Percentiles rank a stretch among this genome's conserved stretches.
Evolutionary conservation across 2,888 invertebrate species (phyloP).

Genomic region (Leptinotarsa tumamoca): DNA sequence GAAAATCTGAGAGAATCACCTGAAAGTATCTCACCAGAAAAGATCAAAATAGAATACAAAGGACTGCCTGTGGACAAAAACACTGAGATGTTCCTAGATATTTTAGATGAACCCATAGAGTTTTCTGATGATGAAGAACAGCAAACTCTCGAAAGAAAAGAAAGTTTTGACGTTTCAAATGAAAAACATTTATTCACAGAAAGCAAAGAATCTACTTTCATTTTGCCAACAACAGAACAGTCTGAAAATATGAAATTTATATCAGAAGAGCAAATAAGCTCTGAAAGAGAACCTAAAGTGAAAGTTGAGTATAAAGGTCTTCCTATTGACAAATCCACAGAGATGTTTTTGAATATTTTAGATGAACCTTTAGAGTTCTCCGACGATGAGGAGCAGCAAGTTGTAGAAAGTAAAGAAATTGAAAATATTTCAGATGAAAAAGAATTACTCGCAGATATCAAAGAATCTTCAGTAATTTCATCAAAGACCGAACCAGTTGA

Average conservation of each 20-base stretch:
- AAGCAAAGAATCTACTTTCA: not conserved
- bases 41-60: constrained; percentile 42
- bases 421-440: not conserved
- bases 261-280: not conserved
- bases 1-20: not conserved
- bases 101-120: constrained; percentile 58
- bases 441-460: not conserved
- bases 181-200: too few relatives aligned
- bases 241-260: not conserved
- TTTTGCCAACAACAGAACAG: not conserved
- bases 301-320: constrained; percentile 47
- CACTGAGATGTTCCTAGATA: constrained; percentile 59
- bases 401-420: not conserved
- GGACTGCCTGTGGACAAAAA: constrained; percentile 56
- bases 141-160: not conserved
- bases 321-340: constrained; percentile 50
- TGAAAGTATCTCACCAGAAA: not conserved
- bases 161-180: not conserved
- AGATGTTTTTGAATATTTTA: constrained; percentile 49
- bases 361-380: constrained; percentile 55
- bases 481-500: not conserved
- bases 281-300: too few relatives aligned
- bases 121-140: constrained; percentile 51
- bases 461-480: not conserved
- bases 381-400: constrained; percentile 49